Conservation (phyloP, 2,888 invertebrate genomes). For the Melieria crassipennis region DNA sequence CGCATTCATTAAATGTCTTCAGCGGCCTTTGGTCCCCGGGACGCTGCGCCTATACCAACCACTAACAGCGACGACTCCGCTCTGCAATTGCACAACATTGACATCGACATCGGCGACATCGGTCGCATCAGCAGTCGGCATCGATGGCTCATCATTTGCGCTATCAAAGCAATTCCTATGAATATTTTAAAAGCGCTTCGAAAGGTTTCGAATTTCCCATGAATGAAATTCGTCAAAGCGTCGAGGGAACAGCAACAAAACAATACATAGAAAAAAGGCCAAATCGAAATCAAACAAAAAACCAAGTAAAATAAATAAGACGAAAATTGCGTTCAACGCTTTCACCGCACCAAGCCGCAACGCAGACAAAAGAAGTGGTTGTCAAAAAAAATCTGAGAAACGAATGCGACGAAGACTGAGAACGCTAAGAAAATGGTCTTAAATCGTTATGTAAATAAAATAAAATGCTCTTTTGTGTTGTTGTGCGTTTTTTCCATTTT, state of each 20-base stretch:
- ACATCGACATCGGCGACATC: slow-evolving; percentile 22
- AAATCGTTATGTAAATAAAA: slow-evolving; percentile 44
- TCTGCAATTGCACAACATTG: slow-evolving; percentile 12
- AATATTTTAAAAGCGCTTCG: slow-evolving; percentile 45
- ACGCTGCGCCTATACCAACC: neutral
- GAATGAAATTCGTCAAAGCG: slow-evolving; percentile 7
- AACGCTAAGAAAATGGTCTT: slow-evolving; percentile 36
- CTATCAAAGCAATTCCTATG: slow-evolving; percentile 46
- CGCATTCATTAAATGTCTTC: neutral
- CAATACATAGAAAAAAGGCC: slow-evolving; percentile 5
- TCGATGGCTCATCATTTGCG: slow-evolving; percentile 45
- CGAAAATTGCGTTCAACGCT: neutral
- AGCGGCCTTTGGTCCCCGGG: neutral
- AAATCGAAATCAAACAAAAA: slow-evolving; percentile 31
- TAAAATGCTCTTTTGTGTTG: slow-evolving; percentile 30
- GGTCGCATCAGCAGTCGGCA: slow-evolving; percentile 38
- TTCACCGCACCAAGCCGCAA: neutral
- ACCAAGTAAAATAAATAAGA: slow-evolving; percentile 1
- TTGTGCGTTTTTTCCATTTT: no score
- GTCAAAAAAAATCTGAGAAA: no score
- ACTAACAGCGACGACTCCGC: neutral
- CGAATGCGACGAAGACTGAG: neutral
- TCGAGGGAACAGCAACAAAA: slow-evolving; percentile 15
- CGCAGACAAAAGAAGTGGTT: slow-evolving; percentile 14
- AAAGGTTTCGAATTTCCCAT: slow-evolving; percentile 24